phyloP scores from a whole-genome alignment of 2,888 invertebrate genomes.

The Ormia ochracea region DNA sequence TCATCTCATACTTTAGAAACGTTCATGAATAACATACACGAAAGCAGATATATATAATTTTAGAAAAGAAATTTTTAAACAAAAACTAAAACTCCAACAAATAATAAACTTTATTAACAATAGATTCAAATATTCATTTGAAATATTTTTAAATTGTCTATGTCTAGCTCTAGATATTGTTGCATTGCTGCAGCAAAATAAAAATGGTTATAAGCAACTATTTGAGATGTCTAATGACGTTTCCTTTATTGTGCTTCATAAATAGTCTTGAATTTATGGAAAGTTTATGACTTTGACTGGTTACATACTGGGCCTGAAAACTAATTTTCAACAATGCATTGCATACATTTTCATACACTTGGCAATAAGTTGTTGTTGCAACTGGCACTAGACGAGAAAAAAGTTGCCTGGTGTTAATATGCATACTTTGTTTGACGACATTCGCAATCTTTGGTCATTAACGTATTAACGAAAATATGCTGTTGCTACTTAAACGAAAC shows the following conservation, averaged over 20 bases:
- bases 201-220: no score
- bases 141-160: no score
- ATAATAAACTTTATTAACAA: no score
- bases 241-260: background rate
- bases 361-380: conserved; percentile 6
- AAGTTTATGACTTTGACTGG: conserved; percentile 30
- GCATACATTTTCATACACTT: conserved; percentile 5
- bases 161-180: no score
- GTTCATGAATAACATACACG: background rate
- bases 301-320: background rate
- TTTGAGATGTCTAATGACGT: background rate
- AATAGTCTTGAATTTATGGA: background rate
- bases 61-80: background rate
- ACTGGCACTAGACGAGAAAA: background rate
- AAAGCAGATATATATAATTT: background rate
- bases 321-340: background rate
- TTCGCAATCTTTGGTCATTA: conserved; percentile 61
- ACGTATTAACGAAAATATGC: conserved; percentile 24
- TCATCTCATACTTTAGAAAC: background rate
- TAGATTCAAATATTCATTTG: no score
- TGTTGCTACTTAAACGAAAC: background rate
- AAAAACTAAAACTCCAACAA: no score
- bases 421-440: conserved; percentile 56
- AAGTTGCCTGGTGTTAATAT: background rate
- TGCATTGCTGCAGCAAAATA: no score